Percentiles rank a stretch among this genome's conserved stretches.
phyloP scores from a whole-genome alignment of 2,113 vertebrate species.

The Baryphthengus martii region DNA sequence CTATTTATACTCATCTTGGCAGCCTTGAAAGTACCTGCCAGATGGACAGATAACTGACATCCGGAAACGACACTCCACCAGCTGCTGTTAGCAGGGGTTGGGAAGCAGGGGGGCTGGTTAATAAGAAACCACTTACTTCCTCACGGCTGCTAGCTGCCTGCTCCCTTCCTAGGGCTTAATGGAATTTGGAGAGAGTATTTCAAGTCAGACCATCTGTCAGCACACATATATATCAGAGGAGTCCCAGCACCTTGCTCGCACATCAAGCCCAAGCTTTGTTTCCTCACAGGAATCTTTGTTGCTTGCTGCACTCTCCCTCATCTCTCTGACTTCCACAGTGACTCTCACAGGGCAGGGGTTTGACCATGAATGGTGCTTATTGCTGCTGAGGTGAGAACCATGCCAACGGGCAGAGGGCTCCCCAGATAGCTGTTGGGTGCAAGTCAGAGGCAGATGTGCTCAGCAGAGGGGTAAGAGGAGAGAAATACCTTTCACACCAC shows the following conservation, averaged over 20 bases:
- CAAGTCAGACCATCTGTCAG: slow-evolving; percentile 40
- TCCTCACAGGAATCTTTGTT: background rate
- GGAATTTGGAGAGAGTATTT: slow-evolving; percentile 40
- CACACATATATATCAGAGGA: background rate
- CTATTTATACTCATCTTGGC: slow-evolving; percentile 18
- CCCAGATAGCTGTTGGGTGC: background rate
- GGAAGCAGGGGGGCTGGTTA: slow-evolving; percentile 20
- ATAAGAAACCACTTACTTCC: slow-evolving; percentile 46
- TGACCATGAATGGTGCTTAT: background rate
- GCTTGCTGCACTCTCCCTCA: background rate
- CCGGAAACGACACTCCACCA: slow-evolving; percentile 20
- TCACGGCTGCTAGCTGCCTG: background rate
- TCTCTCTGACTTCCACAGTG: background rate
- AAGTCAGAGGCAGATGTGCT: background rate
- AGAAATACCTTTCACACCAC: background rate
- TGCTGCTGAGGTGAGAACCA: background rate
- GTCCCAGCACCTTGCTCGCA: background rate
- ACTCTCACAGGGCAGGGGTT: background rate
- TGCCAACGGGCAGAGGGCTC: fast-evolving
- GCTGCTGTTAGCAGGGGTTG: slow-evolving; percentile 30
- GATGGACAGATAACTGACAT: slow-evolving; percentile 47
- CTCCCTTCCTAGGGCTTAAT: slow-evolving; percentile 22
- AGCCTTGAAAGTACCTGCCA: slow-evolving; percentile 45
- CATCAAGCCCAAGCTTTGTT: background rate
- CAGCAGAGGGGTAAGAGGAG: background rate